A percentile compares a stretch with the other conserved stretches of the same genome.
Conservation (phyloP, 2,113 vertebrate species). For the Eulemur rufifrons region DNA sequence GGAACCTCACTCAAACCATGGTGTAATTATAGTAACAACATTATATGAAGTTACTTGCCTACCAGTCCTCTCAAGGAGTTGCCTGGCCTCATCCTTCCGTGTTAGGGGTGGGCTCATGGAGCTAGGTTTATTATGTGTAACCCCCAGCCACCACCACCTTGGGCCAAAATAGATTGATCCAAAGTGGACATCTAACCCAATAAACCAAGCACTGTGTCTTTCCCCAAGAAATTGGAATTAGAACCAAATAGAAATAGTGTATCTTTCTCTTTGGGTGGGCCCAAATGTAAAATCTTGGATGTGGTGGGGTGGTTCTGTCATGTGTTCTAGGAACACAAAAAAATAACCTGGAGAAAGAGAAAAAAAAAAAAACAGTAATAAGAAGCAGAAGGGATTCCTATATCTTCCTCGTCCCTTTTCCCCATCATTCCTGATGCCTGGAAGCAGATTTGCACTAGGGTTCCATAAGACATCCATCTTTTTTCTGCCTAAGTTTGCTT, state of each 20-base stretch:
- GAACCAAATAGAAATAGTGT: background rate
- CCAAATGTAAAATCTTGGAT: background rate
- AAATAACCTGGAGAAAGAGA: background rate
- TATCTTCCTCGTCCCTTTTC: background rate
- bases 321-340: background rate
- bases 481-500: background rate
- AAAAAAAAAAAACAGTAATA: background rate
- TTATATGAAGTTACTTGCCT: background rate
- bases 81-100: rapidly evolving
- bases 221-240: background rate
- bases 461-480: background rate
- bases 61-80: background rate
- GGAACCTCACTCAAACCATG: background rate
- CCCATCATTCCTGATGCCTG: background rate
- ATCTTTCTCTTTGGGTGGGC: background rate
- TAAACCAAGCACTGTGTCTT: background rate
- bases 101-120: background rate
- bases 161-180: background rate
- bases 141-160: too few relatives aligned
- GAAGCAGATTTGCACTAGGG: background rate
- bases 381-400: background rate
- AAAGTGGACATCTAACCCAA: background rate
- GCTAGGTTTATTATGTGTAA: background rate
- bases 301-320: background rate
- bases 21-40: background rate